phyloP scores from a whole-genome alignment of 1,140 invertebrate species.

The Drosophila grimshawi region DNA sequence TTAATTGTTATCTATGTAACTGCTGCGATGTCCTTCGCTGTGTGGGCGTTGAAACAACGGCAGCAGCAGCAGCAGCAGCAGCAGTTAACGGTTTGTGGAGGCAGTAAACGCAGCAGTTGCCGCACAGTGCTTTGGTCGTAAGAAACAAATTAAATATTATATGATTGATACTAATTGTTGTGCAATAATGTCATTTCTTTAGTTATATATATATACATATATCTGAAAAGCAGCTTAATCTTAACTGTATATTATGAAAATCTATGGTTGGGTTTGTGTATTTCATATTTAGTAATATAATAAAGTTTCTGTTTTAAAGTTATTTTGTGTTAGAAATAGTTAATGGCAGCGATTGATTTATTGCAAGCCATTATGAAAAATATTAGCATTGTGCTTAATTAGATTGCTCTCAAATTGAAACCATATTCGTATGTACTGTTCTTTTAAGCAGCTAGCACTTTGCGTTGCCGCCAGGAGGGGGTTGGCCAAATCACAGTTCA shows the following conservation, averaged over 20 bases:
- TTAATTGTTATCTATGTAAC: conserved; percentile 79
- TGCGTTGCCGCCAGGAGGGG: background rate
- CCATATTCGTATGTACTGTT: background rate
- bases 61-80: conserved; percentile 9
- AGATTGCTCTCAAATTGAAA: background rate
- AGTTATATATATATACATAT: no score
- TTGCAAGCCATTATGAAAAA: no score
- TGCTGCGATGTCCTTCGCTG: conserved; percentile 59
- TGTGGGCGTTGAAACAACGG: conserved; percentile 57
- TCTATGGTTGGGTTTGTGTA: no score
- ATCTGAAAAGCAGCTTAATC: no score
- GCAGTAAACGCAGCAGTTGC: conserved; percentile 40
- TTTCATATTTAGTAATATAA: no score
- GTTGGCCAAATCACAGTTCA: conserved; percentile 56
- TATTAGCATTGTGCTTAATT: background rate
- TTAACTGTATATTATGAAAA: no score
- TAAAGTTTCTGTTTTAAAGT: no score
- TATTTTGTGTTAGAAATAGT: no score
- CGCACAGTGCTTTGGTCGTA: conserved; percentile 25
- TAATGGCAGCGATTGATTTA: no score
- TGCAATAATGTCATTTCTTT: no score
- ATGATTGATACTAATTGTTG: no score
- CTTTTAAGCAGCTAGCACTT: conserved; percentile 17
- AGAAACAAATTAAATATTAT: background rate
- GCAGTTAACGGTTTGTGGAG: conserved; percentile 36